Evolutionary conservation across 2,888 invertebrate species (phyloP), one percentile per base, ranked within the genome.

Genomic region (Amphipoea lucens): DNA sequence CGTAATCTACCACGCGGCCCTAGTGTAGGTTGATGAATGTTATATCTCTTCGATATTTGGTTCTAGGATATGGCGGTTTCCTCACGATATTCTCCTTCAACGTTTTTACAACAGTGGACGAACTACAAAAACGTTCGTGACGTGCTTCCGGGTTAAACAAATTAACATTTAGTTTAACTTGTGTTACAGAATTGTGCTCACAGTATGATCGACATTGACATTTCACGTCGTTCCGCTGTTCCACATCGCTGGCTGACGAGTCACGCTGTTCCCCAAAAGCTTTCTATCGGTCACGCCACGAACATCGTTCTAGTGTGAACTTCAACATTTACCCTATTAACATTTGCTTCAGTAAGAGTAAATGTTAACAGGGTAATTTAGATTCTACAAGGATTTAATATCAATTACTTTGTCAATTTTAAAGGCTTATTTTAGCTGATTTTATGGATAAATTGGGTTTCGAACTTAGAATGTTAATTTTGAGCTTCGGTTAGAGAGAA

Each of bases 201-300:
- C 65, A 54, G 48, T 60, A 23, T 70, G 45, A 70, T 76, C 72
- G 85, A 81, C 87, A 88, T 89, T 92, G 92, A 87, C 90, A 92
- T 91, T 92, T 92, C 89, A 87, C 91, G 91, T 87, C 79, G 71
- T 81, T 78, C 75, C 71, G 90, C 84, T 82, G 76, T 83, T 79
- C 78, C 71, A 83, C 79, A 79, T 79, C 79, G 78, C 72, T 73
- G 80, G 67, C 74, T 86, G 86, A 84, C 82, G 9, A 82, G 79
- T 82, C 79, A 79, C 84, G 88, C 84, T 78, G 81, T 71, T 81
- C 70, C 76, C 84, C 74, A 81, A 85, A 88, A 82, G 77, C 77
- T 79, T 82, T 79, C 71, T 42, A 76, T 74, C 77, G 78, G 85
- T 88, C 85, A 90, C 84, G 79, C 54, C 62, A 86, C 23, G 57